phyloP scores from a whole-genome alignment of 2,797 vertebrate species.

The Peromyscus attwateri region DNA sequence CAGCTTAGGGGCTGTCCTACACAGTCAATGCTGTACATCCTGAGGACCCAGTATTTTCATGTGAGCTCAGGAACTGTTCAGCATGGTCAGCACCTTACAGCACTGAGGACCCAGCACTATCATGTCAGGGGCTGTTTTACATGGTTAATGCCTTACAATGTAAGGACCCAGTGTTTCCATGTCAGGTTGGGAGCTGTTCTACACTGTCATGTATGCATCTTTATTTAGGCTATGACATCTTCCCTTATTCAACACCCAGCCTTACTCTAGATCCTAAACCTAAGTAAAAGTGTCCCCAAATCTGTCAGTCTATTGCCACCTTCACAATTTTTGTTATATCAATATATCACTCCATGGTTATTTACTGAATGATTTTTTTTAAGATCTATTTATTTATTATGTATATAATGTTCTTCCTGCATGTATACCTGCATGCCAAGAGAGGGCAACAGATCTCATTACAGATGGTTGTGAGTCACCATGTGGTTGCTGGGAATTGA shows the following conservation, averaged over 20 bases:
- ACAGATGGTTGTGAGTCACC: too few relatives aligned
- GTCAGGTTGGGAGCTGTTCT: not conserved
- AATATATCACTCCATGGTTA: not conserved
- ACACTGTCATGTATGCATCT: not conserved
- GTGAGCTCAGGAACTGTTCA: not conserved
- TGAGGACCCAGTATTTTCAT: not conserved
- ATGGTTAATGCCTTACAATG: not conserved
- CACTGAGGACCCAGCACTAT: not conserved
- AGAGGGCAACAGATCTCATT: too few relatives aligned
- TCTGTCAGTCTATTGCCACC: not conserved
- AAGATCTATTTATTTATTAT: too few relatives aligned
- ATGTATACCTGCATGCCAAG: too few relatives aligned
- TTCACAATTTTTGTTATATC: not conserved
- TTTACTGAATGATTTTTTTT: constrained; percentile 8
- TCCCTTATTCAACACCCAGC: rapidly evolving
- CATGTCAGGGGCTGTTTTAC: not conserved
- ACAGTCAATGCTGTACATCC: not conserved
- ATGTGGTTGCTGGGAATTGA: too few relatives aligned
- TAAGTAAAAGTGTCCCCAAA: not conserved
- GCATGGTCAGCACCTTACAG: not conserved
- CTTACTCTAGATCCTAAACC: not conserved
- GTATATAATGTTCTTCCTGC: too few relatives aligned
- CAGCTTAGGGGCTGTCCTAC: not conserved
- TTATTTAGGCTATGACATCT: not conserved
- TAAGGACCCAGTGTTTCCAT: not conserved